These are phyloP conservation scores for Pomatostomus ruficeps DNA, from an alignment of 2,113 vertebrate species.

Conservation along the genomic window DNA sequence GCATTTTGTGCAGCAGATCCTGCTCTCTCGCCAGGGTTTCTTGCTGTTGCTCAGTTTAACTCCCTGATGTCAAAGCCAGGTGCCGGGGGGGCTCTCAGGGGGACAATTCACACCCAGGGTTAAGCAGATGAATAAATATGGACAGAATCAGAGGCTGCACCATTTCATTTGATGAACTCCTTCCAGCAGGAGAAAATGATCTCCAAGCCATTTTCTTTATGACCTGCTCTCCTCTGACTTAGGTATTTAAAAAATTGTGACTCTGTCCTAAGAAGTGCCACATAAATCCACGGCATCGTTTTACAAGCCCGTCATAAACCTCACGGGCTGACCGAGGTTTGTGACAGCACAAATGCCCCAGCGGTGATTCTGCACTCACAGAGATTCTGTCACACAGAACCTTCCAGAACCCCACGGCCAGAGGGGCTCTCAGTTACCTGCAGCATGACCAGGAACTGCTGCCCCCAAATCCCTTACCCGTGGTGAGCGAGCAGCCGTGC, in stretches of 20 bases:
- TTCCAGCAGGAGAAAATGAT: not conserved
- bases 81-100: not conserved
- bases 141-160: not conserved
- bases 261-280: not conserved
- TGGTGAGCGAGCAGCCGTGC: not conserved
- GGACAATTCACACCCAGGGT: constrained; percentile 2
- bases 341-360: not conserved
- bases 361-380: not conserved
- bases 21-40: not conserved
- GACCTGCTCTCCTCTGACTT: not conserved
- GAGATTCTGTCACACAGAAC: not conserved
- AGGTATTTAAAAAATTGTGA: not conserved
- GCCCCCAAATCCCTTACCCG: not conserved
- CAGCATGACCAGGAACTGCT: not conserved
- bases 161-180: not conserved
- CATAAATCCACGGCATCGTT: constrained; percentile 11
- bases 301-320: not conserved
- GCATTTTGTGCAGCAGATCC: not conserved
- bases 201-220: not conserved
- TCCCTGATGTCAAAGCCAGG: not conserved
- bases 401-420: not conserved
- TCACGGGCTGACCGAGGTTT: not conserved
- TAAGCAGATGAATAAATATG: constrained; percentile 28
- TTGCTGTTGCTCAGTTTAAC: not conserved
- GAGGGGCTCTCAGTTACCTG: not conserved